Conservation (phyloP, 2,797 vertebrate genomes). For the Paratrypauchen microcephalus region DNA sequence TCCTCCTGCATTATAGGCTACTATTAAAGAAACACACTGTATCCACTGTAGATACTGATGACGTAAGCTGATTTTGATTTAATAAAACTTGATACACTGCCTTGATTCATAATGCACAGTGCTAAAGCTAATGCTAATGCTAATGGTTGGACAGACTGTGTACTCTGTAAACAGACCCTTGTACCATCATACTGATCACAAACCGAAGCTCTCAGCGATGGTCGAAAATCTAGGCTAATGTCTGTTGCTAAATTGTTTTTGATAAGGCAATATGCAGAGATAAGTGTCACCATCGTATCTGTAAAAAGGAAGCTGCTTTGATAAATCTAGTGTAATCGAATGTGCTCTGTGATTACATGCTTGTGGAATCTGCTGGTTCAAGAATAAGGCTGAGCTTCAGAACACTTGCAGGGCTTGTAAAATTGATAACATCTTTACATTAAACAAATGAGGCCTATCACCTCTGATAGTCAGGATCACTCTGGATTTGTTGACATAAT, state of each 20-base stretch:
- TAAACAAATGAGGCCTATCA: constrained; percentile 59
- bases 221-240: constrained; percentile 65
- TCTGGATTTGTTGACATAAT: constrained; percentile 69
- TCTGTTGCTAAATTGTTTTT: constrained; percentile 73
- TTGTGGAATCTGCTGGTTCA: constrained; percentile 18
- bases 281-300: constrained; percentile 73
- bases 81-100: constrained; percentile 1
- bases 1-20: too few species aligned
- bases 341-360: constrained; percentile 26
- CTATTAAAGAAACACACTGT: too few species aligned
- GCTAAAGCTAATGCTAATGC: constrained; percentile 61
- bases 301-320: constrained; percentile 64
- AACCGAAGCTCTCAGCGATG: constrained; percentile 47
- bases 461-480: constrained; percentile 53
- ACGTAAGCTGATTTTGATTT: too few species aligned
- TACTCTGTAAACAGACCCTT: constrained; percentile 75
- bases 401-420: constrained; percentile 36
- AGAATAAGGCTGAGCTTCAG: constrained; percentile 21
- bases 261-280: constrained; percentile 75
- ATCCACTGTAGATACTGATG: too few species aligned
- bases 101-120: constrained; percentile 54
- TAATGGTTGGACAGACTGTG: constrained; percentile 54
- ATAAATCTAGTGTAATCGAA: constrained; percentile 72
- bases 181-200: constrained; percentile 52
- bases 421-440: constrained; percentile 64